A percentile compares a stretch with the other conserved stretches of the same genome.
Evolutionary conservation across 2,797 vertebrate species (phyloP).

Genomic region (Momotus momota): DNA sequence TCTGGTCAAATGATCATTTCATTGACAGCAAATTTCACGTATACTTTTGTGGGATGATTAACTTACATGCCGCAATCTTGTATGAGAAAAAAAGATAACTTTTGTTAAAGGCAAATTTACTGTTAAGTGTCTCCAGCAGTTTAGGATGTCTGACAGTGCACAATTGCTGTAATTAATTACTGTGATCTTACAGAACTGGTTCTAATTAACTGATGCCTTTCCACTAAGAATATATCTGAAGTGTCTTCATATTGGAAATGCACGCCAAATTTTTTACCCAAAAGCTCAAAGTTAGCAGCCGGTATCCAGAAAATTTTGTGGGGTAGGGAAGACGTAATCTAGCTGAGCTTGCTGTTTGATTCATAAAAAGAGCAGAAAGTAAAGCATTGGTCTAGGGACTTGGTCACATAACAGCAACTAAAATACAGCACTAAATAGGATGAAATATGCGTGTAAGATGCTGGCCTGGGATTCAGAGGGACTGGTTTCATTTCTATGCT

Average conservation of each 20-base stretch:
- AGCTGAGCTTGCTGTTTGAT: not conserved
- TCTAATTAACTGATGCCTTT: slow-evolving; percentile 26
- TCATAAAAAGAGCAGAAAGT: not conserved
- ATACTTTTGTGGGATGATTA: not conserved
- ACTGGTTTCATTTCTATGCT: not conserved
- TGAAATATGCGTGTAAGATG: not conserved
- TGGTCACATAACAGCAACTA: not conserved
- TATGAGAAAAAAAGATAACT: not conserved
- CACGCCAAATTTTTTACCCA: not conserved
- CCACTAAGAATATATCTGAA: slow-evolving; percentile 4
- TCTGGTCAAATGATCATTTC: not conserved
- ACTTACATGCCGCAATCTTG: not conserved
- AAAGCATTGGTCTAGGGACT: not conserved
- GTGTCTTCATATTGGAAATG: not conserved
- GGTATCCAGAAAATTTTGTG: not conserved
- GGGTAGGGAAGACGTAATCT: not conserved
- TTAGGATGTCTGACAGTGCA: not conserved
- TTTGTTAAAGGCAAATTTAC: not conserved
- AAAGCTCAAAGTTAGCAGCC: not conserved
- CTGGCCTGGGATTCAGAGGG: not conserved
- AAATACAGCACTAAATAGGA: not conserved
- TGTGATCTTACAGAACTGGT: not conserved
- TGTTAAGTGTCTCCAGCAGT: not conserved
- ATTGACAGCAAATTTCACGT: not conserved
- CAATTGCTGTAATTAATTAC: slow-evolving; percentile 27